phyloP scores from a whole-genome alignment of 2,797 vertebrate genomes.

The Danio choprae region DNA sequence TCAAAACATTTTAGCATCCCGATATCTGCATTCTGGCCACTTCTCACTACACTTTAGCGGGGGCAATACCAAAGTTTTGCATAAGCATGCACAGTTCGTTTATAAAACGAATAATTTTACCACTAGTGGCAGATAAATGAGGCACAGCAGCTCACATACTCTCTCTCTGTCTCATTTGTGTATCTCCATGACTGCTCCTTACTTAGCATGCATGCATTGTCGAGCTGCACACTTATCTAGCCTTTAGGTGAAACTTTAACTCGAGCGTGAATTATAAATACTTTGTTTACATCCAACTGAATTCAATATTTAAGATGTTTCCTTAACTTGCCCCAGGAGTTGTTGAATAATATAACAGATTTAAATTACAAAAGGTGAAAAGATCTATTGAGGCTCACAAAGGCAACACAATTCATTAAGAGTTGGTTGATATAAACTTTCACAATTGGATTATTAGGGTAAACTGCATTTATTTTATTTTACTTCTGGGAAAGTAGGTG shows the following conservation, averaged over 20 bases:
- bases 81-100: too few relatives aligned
- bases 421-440: too few relatives aligned
- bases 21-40: neutral
- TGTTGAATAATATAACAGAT: neutral
- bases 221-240: neutral
- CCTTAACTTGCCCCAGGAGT: neutral
- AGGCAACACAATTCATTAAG: too few relatives aligned
- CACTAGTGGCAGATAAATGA: neutral
- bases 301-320: neutral
- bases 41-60: neutral
- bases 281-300: constrained; percentile 12
- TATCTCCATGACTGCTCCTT: constrained; percentile 4
- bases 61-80: neutral
- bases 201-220: neutral
- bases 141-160: neutral
- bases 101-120: neutral
- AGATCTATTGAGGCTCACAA: too few relatives aligned
- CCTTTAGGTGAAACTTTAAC: neutral
- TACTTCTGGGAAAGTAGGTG: too few relatives aligned
- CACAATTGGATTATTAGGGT: too few relatives aligned
- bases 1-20: neutral
- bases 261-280: neutral
- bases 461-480: too few relatives aligned
- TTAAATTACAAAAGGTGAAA: too few relatives aligned
- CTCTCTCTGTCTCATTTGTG: neutral